Evolutionary conservation across 2,797 vertebrate species (phyloP).

Genomic region (Pseudochromis fuscus): DNA sequence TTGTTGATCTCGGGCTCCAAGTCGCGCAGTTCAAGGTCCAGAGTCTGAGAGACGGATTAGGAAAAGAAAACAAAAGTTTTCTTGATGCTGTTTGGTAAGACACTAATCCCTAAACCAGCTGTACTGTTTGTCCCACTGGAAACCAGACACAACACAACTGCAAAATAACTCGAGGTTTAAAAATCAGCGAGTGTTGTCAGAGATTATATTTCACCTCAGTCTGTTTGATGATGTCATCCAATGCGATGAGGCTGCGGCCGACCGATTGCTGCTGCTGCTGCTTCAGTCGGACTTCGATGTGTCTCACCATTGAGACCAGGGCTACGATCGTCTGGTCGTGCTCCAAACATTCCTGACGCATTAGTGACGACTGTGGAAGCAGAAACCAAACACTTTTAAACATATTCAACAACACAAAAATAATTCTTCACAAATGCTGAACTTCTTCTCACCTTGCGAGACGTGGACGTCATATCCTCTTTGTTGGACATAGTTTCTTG

Average conservation of each 20-base stretch:
- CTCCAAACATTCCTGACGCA: constrained; percentile 91
- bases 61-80: constrained; percentile 40
- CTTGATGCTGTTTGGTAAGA: constrained; percentile 21
- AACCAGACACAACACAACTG: background rate
- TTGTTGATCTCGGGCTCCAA: constrained; percentile 86
- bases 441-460: constrained; percentile 73
- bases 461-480: constrained; percentile 31
- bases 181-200: background rate
- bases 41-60: constrained; percentile 74
- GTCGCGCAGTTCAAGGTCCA: constrained; percentile 89
- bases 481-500: constrained; percentile 26
- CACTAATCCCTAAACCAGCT: constrained; percentile 31
- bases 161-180: background rate
- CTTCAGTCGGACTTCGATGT: constrained; percentile 91
- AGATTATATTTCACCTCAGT: constrained; percentile 84
- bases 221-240: constrained; percentile 88
- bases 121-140: background rate
- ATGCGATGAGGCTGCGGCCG: constrained; percentile 80
- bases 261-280: constrained; percentile 87
- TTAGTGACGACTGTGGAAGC: constrained; percentile 74
- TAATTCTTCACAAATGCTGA: background rate
- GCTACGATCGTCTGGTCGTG: constrained; percentile 91
- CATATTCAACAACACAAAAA: too few relatives aligned
- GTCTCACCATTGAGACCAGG: constrained; percentile 91
- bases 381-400: too few relatives aligned